A percentile compares a stretch with the other conserved stretches of the same genome.
These are phyloP conservation scores for Uria lomvia DNA, from an alignment of 2,113 vertebrate species.

Conservation along the genomic window DNA sequence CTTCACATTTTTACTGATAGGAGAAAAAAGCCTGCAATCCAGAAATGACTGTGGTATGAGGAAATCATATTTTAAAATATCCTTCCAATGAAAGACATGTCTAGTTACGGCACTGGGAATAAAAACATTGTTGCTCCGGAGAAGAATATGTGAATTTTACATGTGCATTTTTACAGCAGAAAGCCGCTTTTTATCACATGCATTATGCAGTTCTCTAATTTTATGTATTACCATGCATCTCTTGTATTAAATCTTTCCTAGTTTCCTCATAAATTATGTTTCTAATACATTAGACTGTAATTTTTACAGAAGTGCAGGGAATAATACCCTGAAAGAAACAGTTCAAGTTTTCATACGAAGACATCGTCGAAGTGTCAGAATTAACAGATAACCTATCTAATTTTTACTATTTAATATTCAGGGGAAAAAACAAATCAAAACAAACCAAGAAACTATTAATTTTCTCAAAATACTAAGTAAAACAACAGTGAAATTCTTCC, in stretches of 20 bases:
- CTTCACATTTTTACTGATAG: neutral
- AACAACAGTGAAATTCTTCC: neutral
- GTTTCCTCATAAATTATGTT: neutral
- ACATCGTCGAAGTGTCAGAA: neutral
- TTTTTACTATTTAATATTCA: neutral
- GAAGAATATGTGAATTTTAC: conserved; percentile 1
- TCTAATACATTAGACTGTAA: neutral
- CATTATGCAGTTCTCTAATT: conserved; percentile 20
- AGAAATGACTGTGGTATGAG: neutral
- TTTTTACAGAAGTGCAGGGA: neutral
- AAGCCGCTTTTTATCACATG: neutral
- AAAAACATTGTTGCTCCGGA: neutral
- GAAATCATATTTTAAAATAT: neutral
- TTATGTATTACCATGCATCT: neutral
- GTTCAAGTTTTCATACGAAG: neutral
- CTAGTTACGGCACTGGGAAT: neutral
- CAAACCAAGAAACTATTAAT: neutral
- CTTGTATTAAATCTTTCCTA: neutral
- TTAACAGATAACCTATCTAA: neutral
- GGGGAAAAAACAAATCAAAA: neutral
- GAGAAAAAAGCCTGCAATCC: neutral
- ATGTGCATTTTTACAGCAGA: neutral
- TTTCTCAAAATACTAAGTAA: neutral
- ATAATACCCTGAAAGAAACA: neutral
- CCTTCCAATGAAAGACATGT: neutral